Conservation (phyloP, 1,140 invertebrate genomes). For the Linepithema humile region DNA sequence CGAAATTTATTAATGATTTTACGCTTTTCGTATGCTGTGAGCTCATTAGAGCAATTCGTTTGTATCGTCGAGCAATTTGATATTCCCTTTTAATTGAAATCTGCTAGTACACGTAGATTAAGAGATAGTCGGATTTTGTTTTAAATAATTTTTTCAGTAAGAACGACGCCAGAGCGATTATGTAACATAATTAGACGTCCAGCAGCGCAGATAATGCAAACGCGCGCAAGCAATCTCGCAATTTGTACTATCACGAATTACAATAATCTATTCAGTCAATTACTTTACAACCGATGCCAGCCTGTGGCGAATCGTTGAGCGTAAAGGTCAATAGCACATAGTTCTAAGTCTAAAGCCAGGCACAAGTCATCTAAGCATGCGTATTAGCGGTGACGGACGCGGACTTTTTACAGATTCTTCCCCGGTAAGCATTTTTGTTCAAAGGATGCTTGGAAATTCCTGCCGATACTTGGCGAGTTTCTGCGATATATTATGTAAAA, state of each 20-base stretch:
- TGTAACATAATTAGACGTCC: conserved; percentile 9
- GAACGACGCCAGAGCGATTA: not conserved
- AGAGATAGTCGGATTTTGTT: not conserved
- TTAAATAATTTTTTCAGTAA: not conserved
- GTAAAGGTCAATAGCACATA: conserved; percentile 69
- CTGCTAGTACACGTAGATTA: too few relatives aligned
- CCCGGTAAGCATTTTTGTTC: not conserved
- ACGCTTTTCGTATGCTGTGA: too few relatives aligned
- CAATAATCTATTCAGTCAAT: conserved; percentile 65
- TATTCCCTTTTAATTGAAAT: too few relatives aligned
- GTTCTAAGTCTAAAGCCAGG: conserved; percentile 48
- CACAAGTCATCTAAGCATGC: conserved; percentile 45
- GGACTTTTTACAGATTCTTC: conserved; percentile 25
- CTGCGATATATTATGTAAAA: conserved; percentile 10
- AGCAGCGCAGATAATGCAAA: not conserved
- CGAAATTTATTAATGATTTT: too few relatives aligned
- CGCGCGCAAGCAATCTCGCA: conserved; percentile 1
- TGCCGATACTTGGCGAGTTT: not conserved
- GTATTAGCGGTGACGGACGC: conserved; percentile 28
- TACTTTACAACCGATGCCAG: conserved; percentile 57
- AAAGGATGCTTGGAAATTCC: not conserved
- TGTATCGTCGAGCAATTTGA: too few relatives aligned
- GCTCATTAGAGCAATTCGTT: too few relatives aligned
- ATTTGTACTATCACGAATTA: conserved; percentile 37
- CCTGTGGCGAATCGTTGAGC: conserved; percentile 63